Base-by-base conservation (phyloP, 2,797 vertebrate species). In the Macropus fuliginosus region DNA sequence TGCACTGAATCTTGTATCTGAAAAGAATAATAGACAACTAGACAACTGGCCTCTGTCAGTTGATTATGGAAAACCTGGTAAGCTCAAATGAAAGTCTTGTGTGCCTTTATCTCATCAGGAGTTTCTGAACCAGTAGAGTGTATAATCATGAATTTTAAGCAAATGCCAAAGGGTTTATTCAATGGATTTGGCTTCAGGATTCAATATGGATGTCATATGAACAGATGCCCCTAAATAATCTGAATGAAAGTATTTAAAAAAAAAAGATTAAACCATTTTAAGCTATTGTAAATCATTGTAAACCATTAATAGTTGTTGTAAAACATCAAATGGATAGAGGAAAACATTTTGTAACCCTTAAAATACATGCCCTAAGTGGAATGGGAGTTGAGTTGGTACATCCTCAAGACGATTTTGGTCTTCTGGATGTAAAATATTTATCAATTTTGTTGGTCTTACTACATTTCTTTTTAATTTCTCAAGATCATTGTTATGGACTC, bases 271-370 rank as follows among this genome's bases (percentile, higher is more conserved):
- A 29, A 55, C 27, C 94, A 59, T 74, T 95, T 81, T 66, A 91
- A 95, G 50, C 16, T 94, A 92, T 8, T 94, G 0, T n/a, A 94
- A 90, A 92, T 10, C 56, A n/a, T 56, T 95, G 54, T 91, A 92
- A 94, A 92, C 8, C 92, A 74, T 8, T 93, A 0, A 74, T 95
- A 97, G 4, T 28, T 13, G 81, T 1, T 81, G 31, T 56, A 95
- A 97, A 96, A 96, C 90, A 57, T 95, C 94, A 97, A 93, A 13
- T 50, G 89, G 56, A 93, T 95, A 9, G 0, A 1, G 59, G 2
- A n/a, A 93, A 81, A 55, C 16, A 29, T 81, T 96, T 93, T 28
- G 0, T 81, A 94, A 66, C 12, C 81, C 18, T 92, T 92, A 96
- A 97, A 96, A 1, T 4, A 1, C 24, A 62, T 5, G 10, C 57